These are phyloP conservation scores for Drosophila mimica DNA, from an alignment of 2,888 invertebrate genomes.

Conservation along the genomic window DNA sequence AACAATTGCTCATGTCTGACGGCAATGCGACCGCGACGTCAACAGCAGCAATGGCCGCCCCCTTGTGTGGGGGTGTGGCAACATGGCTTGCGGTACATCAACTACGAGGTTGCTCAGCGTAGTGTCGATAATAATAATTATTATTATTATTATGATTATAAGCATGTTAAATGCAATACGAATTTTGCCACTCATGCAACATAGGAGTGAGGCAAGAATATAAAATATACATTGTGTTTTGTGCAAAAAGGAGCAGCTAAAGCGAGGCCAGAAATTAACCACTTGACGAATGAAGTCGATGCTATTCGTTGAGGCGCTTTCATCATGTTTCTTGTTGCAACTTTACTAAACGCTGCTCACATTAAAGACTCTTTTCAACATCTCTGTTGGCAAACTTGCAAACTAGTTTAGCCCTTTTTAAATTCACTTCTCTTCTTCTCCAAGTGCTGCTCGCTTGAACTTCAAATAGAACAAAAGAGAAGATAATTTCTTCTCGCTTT, in stretches of 20 bases:
- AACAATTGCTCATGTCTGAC: slow-evolving; percentile 10
- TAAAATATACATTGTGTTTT: too few relatives aligned
- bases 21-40: slow-evolving; percentile 3
- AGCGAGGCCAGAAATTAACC: background rate
- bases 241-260: background rate
- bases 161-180: background rate
- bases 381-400: background rate
- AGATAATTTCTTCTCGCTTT: background rate
- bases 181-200: too few relatives aligned
- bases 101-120: background rate
- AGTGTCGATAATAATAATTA: background rate
- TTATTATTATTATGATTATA: background rate
- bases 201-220: too few relatives aligned
- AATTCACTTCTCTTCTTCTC: background rate
- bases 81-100: background rate
- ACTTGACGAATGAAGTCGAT: background rate
- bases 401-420: background rate
- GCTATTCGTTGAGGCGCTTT: background rate
- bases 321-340: background rate
- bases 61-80: background rate
- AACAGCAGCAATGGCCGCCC: background rate
- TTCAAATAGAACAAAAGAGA: background rate
- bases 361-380: background rate
- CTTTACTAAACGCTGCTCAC: background rate
- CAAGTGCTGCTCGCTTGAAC: background rate